phyloP scores from a whole-genome alignment of 1,140 invertebrate species.

The Ylistrum balloti region DNA sequence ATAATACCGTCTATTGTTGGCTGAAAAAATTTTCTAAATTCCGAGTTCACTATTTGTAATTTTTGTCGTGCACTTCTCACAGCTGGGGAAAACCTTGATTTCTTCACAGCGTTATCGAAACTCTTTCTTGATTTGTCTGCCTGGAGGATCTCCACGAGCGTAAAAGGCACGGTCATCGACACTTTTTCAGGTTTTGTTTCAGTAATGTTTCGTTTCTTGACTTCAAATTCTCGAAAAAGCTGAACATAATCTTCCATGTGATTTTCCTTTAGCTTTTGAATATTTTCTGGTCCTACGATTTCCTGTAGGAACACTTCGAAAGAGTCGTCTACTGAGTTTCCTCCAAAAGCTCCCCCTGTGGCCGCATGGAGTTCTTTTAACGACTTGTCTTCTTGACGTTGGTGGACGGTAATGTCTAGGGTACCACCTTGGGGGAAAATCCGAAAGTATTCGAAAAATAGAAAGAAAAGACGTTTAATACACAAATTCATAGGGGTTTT shows the following conservation, averaged over 20 bases:
- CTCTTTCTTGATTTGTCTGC: not conserved
- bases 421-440: slow-evolving; percentile 60
- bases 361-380: slow-evolving; percentile 54
- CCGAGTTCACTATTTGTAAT: not conserved
- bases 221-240: slow-evolving; percentile 62
- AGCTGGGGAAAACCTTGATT: slow-evolving; percentile 35
- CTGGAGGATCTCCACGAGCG: slow-evolving; percentile 43
- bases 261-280: slow-evolving; percentile 43
- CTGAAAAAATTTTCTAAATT: slow-evolving; percentile 44
- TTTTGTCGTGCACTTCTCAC: slow-evolving; percentile 33
- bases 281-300: slow-evolving; percentile 46
- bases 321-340: slow-evolving; percentile 54
- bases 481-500: too few species aligned
- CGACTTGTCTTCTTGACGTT: slow-evolving; percentile 41
- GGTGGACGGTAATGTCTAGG: slow-evolving; percentile 59
- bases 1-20: slow-evolving; percentile 41
- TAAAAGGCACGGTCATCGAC: slow-evolving; percentile 54
- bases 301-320: slow-evolving; percentile 50
- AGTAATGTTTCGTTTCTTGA: slow-evolving; percentile 53
- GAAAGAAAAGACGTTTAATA: too few species aligned
- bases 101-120: not conserved
- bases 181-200: slow-evolving; percentile 49
- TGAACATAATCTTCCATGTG: slow-evolving; percentile 59
- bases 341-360: slow-evolving; percentile 54
- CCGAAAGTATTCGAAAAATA: too few species aligned